Conservation (phyloP, 2,888 invertebrate genomes). For the Stenodera caucasica region DNA sequence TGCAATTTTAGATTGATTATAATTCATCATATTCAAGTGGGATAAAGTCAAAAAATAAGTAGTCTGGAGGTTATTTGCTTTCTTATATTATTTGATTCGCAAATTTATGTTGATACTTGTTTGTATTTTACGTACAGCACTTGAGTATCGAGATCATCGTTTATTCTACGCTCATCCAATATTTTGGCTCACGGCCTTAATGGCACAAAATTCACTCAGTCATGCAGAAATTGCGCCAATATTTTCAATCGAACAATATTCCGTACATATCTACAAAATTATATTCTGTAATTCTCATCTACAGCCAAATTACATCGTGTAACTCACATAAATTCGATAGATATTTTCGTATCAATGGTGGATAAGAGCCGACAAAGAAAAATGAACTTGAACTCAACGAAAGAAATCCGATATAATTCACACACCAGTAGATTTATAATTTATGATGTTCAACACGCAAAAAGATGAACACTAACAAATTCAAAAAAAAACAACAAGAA, state of each 20-base stretch:
- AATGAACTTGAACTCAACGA: background rate
- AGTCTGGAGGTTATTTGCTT: no score
- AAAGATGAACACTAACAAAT: no score
- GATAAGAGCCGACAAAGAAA: background rate
- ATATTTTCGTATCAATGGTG: background rate
- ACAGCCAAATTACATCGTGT: background rate
- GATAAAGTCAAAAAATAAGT: no score
- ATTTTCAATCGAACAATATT: constrained; percentile 53
- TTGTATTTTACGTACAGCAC: no score
- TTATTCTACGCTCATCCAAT: constrained; percentile 52
- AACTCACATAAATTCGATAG: background rate
- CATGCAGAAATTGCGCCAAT: constrained; percentile 39
- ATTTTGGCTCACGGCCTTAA: constrained; percentile 56
- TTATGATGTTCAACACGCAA: background rate
- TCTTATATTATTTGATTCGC: no score
- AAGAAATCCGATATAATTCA: background rate
- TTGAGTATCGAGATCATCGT: constrained; percentile 54
- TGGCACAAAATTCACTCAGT: constrained; percentile 44
- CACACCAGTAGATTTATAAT: background rate
- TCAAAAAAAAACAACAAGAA: no score
- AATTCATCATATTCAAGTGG: no score
- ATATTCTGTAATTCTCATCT: constrained; percentile 40
- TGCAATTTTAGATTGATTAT: no score
- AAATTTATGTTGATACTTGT: no score
- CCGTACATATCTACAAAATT: constrained; percentile 53